phyloP scores from a whole-genome alignment of 92 coral and sea anemone species.

The Pocillopora meandrina region DNA sequence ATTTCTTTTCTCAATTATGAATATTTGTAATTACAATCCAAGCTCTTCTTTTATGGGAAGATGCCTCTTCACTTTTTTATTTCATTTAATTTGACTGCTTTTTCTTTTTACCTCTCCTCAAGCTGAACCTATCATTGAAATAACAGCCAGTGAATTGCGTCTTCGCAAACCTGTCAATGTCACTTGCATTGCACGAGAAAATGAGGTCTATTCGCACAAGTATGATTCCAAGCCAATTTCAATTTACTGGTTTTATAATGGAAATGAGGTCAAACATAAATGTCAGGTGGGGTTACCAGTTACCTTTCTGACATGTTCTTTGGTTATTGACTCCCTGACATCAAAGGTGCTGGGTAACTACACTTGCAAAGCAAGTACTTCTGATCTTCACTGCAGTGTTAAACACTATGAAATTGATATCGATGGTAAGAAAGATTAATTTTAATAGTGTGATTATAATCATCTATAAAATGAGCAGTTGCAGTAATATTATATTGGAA shows the following conservation, averaged over 20 bases:
- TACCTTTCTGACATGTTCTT: background rate
- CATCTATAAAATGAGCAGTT: too few species aligned
- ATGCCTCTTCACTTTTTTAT: too few species aligned
- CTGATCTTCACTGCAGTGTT: background rate
- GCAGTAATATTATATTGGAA: too few species aligned
- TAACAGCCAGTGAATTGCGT: background rate
- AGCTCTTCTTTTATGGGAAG: too few species aligned
- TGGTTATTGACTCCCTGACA: background rate
- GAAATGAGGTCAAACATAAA: too few species aligned
- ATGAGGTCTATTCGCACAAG: background rate
- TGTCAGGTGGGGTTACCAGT: background rate
- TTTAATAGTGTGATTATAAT: too few species aligned
- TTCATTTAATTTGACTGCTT: too few species aligned
- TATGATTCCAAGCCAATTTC: background rate
- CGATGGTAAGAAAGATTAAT: background rate
- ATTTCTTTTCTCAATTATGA: too few species aligned
- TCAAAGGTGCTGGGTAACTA: background rate
- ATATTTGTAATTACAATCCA: too few species aligned
- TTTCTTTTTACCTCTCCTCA: background rate
- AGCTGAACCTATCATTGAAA: slow-evolving; percentile 14
- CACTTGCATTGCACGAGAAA: slow-evolving; percentile 16
- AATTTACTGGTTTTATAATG: background rate
- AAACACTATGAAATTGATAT: background rate
- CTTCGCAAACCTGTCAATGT: background rate
- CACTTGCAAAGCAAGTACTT: slow-evolving; percentile 15